A percentile compares a stretch with the other conserved stretches of the same genome.
Evolutionary conservation across 2,113 vertebrate species (phyloP).

Genomic region (Tonatia bakeri): DNA sequence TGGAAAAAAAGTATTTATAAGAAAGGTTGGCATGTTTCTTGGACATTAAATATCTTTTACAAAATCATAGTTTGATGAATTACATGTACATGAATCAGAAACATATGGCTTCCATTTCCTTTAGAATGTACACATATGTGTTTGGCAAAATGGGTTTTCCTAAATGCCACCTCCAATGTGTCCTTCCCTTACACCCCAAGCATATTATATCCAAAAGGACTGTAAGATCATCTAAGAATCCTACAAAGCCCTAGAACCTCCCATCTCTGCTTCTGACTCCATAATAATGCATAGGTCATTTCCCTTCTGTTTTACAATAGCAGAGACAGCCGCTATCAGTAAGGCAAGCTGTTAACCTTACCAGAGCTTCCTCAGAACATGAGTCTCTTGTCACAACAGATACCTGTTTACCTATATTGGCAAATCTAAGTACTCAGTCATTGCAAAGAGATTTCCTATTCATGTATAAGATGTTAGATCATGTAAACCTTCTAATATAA

Average conservation of each 20-base stretch:
- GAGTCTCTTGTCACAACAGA: not conserved
- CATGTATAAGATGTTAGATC: not conserved
- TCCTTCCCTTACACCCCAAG: not conserved
- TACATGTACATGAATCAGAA: constrained; percentile 76
- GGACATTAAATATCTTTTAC: constrained; percentile 73
- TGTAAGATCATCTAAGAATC: not conserved
- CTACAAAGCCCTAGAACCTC: not conserved
- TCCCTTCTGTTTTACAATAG: not conserved
- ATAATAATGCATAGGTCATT: not conserved
- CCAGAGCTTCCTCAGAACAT: not conserved
- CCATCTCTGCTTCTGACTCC: not conserved
- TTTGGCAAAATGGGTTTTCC: constrained; percentile 56
- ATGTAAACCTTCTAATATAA: not conserved
- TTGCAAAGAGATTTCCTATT: not conserved
- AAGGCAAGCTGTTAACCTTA: not conserved
- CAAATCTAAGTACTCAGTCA: not conserved
- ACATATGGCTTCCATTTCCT: constrained; percentile 71
- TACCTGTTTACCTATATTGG: not conserved
- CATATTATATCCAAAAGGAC: not conserved
- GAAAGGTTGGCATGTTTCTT: constrained; percentile 69
- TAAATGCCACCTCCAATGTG: not conserved
- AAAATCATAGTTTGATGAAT: constrained; percentile 77
- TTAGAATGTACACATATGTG: constrained; percentile 44
- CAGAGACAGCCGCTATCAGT: not conserved
- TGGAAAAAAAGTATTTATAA: constrained; percentile 61